A percentile compares a stretch with the other conserved stretches of the same genome.
Conservation (phyloP, 2,797 vertebrate species). For the Phalloptychus januarius region DNA sequence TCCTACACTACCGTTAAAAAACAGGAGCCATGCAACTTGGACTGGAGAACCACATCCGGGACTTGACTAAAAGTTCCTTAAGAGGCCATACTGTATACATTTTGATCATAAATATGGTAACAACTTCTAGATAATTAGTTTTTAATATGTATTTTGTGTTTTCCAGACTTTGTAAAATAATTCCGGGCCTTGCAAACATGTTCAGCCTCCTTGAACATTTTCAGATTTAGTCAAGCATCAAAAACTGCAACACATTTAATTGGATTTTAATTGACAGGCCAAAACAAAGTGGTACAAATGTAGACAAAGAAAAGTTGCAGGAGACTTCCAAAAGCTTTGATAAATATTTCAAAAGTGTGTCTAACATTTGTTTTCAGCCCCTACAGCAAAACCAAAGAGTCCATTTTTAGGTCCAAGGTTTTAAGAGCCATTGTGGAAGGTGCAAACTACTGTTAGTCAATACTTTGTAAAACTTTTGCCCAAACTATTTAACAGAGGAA, state of each 20-base stretch:
- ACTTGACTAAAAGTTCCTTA: background rate
- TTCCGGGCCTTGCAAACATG: background rate
- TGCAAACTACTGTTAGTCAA: no score
- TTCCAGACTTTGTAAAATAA: background rate
- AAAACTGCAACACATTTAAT: background rate
- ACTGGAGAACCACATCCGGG: background rate
- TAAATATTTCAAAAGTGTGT: background rate
- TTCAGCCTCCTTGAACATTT: background rate
- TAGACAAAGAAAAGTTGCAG: background rate
- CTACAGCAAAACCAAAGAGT: background rate
- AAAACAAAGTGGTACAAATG: background rate
- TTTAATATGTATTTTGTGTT: background rate
- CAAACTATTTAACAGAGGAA: no score
- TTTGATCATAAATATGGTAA: background rate
- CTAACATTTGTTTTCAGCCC: background rate
- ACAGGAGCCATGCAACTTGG: background rate
- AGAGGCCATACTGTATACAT: no score
- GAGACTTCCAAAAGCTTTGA: background rate
- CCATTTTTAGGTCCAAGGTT: no score
- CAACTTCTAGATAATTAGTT: background rate
- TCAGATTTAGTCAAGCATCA: background rate
- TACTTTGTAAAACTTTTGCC: no score
- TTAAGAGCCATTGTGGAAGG: no score
- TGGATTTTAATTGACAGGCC: background rate
- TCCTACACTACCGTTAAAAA: constrained; percentile 1